Conservation (phyloP, 2,113 vertebrate species). For the Nanorana parkeri region DNA sequence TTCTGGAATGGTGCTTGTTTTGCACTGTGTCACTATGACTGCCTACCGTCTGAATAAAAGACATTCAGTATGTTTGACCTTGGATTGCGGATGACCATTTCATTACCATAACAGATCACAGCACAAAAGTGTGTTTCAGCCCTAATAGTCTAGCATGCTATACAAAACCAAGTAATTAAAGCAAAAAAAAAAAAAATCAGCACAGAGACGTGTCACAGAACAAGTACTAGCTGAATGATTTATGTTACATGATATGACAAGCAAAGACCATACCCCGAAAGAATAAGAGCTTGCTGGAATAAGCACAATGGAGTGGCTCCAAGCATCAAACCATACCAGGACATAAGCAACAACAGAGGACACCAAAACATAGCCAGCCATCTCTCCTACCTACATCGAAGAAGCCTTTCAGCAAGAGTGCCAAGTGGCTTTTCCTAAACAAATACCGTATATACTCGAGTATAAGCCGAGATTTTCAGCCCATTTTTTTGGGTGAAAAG, state of each 20-base stretch:
- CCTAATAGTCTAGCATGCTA: too few species aligned
- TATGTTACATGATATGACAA: background rate
- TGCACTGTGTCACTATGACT: too few species aligned
- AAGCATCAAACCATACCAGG: background rate
- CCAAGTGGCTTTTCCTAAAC: background rate
- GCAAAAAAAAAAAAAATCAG: background rate
- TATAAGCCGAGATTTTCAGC: too few species aligned
- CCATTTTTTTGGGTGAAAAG: too few species aligned
- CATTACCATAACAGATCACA: too few species aligned
- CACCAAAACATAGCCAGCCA: background rate
- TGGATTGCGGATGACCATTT: too few species aligned
- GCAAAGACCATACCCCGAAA: background rate
- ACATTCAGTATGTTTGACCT: too few species aligned
- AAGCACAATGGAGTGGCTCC: background rate
- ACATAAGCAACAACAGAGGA: background rate
- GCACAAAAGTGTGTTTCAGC: too few species aligned
- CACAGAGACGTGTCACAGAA: background rate
- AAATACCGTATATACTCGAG: too few species aligned
- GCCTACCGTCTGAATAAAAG: too few species aligned
- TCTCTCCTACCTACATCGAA: background rate
- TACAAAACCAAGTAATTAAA: too few species aligned
- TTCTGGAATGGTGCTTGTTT: too few species aligned
- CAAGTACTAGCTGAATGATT: background rate
- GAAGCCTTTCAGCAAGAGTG: background rate
- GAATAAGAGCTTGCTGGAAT: background rate